Conservation (phyloP, 1,140 invertebrate genomes). For the Antheraea pernyi region DNA sequence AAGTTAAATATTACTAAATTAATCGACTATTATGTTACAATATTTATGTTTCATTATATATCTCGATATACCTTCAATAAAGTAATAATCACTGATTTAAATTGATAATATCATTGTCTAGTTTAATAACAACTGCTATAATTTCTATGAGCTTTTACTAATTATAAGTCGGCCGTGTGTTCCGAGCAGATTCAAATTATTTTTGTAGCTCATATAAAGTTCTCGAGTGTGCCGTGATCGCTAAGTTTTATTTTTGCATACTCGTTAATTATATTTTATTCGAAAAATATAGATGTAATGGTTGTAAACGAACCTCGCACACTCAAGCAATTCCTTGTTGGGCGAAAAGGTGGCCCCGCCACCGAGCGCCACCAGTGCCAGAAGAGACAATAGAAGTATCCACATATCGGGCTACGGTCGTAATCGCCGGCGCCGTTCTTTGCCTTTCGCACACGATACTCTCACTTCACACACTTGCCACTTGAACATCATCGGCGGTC, state of each 20-base stretch:
- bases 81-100: too few species aligned
- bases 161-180: conserved; percentile 9
- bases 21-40: too few species aligned
- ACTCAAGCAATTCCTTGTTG: conserved; percentile 66
- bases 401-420: conserved; percentile 65
- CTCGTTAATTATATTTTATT: background rate
- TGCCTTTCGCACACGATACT: conserved; percentile 47
- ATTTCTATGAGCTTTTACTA: conserved; percentile 18
- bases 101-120: too few species aligned
- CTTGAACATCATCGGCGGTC: conserved; percentile 55
- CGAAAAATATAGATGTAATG: background rate
- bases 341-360: conserved; percentile 54
- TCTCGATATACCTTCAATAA: too few species aligned
- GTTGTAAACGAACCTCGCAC: conserved; percentile 63
- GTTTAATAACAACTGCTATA: too few species aligned
- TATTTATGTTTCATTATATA: too few species aligned
- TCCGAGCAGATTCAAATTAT: conserved; percentile 60
- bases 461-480: conserved; percentile 57
- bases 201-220: conserved; percentile 63
- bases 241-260: conserved; percentile 17
- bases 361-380: conserved; percentile 53
- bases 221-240: conserved; percentile 36
- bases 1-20: too few species aligned
- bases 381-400: conserved; percentile 47
- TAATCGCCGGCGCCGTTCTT: conserved; percentile 40